Percentiles rank a stretch among this genome's conserved stretches.
Evolutionary conservation across 2,888 invertebrate species (phyloP).

Genomic region (Drosophila pegasa): DNA sequence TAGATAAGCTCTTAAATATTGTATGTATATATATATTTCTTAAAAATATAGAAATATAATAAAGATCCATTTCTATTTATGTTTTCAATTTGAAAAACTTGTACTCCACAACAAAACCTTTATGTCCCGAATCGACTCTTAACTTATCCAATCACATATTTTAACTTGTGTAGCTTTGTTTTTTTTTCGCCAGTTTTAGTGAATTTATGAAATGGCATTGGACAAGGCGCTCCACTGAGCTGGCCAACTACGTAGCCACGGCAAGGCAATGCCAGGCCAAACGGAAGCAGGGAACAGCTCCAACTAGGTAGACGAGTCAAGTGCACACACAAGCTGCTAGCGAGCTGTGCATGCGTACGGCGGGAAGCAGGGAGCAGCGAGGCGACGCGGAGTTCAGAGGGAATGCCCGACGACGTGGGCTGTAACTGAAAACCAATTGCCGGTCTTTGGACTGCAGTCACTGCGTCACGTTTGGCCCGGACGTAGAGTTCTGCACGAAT

Average conservation of each 20-base stretch:
- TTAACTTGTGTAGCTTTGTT: conserved; percentile 3
- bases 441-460: conserved; percentile 60
- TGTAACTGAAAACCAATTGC: conserved; percentile 70
- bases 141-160: conserved; percentile 6
- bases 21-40: too few relatives aligned
- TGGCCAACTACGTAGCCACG: conserved; percentile 22
- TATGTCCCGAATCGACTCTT: not conserved
- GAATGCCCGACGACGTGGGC: conserved; percentile 5
- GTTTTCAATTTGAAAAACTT: not conserved
- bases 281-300: conserved; percentile 14
- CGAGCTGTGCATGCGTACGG: conserved; percentile 8
- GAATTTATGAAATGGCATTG: conserved; percentile 9
- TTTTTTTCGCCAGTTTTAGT: not conserved
- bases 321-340: conserved; percentile 15
- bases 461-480: conserved; percentile 54
- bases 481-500: conserved; percentile 20
- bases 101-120: not conserved
- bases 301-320: conserved; percentile 44
- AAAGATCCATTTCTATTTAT: not conserved
- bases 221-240: conserved; percentile 31
- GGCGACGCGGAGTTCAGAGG: not conserved
- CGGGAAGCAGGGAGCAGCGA: too few relatives aligned
- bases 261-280: not conserved
- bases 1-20: too few relatives aligned
- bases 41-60: too few relatives aligned